Evolutionary conservation across 2,888 invertebrate species (phyloP), one percentile per base, ranked within the genome.

Genomic region (Melolontha melolontha): DNA sequence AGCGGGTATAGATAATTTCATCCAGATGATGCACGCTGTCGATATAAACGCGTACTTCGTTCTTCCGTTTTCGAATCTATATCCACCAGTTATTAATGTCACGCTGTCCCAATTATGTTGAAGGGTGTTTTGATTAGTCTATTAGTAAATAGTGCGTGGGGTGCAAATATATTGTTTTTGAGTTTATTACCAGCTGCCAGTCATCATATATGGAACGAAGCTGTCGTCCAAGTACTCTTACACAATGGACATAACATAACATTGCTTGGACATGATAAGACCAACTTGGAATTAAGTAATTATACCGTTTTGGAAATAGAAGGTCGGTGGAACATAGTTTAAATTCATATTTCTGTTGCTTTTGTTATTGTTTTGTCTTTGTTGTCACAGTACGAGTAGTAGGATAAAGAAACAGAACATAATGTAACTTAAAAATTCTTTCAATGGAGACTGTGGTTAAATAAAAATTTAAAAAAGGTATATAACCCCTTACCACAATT

Each of bases 181-280:
- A 55, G 65, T 12, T 54, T 67, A 8, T 12, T 70, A 14, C 27
- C 62, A 1, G 68, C 69, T 1, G 66, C 66, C 34, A 67, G 68
- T n/a, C 71, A 70, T 65, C 70, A 70, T 34, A 47, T 70, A 16
- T 73, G 72, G 72, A 68, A 70, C 39, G 70, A 72, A 51, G 14
- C 66, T 8, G 42, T 72, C 8, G 59, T 64, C 0, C 22, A 66
- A 10, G 64, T 39, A 16, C 50, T 73, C 7, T 47, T 66, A 7
- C 14, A 69, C n/a, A 62, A 59, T n/a, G 70, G 73, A 17, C 73
- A 73, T 16, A 73, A 70, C 41, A 64, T 73, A 12, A 73, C 73
- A 0, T 40, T 70, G 29, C 27, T 72, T 5, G 54, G 67, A 2
- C 70, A 70, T 17, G 70, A 67, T 39, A 22, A 22, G 8, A 39